Percentiles rank a stretch among this genome's conserved stretches.
phyloP scores from a whole-genome alignment of 2,888 invertebrate species.

The Harpalus rubripes region DNA sequence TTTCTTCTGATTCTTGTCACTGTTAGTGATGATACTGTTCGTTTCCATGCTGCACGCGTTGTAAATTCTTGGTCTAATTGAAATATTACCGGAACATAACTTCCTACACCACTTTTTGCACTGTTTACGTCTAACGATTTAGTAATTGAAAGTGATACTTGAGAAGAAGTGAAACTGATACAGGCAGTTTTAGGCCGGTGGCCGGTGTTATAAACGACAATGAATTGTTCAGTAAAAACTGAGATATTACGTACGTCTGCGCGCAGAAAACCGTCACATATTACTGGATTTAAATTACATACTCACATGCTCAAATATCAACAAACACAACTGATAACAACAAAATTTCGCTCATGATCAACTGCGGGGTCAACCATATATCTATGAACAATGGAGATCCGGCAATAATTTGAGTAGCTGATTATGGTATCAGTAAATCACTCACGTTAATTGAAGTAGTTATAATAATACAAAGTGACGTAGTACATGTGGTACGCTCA shows the following conservation, averaged over 20 bases:
- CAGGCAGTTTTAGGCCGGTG: constrained; percentile 1
- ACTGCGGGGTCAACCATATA: not conserved
- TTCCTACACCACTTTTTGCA: constrained; percentile 65
- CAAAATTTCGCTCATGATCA: constrained; percentile 56
- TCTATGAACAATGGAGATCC: constrained; percentile 13
- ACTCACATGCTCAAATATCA: constrained; percentile 64
- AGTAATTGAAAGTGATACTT: constrained; percentile 53
- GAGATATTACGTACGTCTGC: constrained; percentile 36
- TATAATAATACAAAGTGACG: not conserved
- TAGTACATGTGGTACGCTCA: not conserved
- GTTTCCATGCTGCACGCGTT: constrained; percentile 53
- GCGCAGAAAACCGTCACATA: constrained; percentile 50
- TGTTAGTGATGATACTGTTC: constrained; percentile 55
- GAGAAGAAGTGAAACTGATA: constrained; percentile 39
- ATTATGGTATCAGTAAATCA: constrained; percentile 60
- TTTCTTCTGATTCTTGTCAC: constrained; percentile 52
- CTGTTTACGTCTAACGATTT: constrained; percentile 59
- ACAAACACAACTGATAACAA: constrained; percentile 66
- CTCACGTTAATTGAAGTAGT: constrained; percentile 28
- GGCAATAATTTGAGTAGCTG: constrained; percentile 43
- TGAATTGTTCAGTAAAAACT: constrained; percentile 33
- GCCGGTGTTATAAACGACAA: constrained; percentile 28
- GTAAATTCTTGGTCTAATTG: constrained; percentile 55
- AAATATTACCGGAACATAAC: constrained; percentile 66
- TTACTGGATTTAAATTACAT: constrained; percentile 50